phyloP scores from a whole-genome alignment of 2,888 invertebrate genomes.

The Diogma glabrata region DNA sequence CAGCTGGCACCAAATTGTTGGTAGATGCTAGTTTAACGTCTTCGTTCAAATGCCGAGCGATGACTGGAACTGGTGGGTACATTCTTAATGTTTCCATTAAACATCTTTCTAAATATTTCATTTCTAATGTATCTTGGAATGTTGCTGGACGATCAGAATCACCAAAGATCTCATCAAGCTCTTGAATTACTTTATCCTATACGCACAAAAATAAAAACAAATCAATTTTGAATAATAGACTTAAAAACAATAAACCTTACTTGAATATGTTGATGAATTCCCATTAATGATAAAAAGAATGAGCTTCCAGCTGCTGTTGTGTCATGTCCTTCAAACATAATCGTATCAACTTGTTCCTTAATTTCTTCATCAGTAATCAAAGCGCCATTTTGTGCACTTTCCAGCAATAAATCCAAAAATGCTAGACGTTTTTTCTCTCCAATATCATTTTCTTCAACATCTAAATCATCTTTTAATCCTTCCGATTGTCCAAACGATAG shows the following conservation, averaged over 20 bases:
- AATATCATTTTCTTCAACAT: conserved; percentile 64
- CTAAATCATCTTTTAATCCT: conserved; percentile 67
- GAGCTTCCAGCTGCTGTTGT: conserved; percentile 74
- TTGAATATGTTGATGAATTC: conserved; percentile 60
- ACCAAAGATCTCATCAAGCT: conserved; percentile 63
- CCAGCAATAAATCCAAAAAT: conserved; percentile 75
- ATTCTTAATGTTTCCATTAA: conserved; percentile 68
- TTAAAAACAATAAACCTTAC: conserved; percentile 13
- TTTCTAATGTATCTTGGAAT: conserved; percentile 71
- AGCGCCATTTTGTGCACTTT: conserved; percentile 61
- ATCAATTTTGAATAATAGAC: conserved; percentile 21
- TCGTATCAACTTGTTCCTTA: conserved; percentile 73
- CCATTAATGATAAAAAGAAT: conserved; percentile 68
- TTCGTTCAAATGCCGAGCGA: conserved; percentile 59
- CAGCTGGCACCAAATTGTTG: conserved; percentile 54
- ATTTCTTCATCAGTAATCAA: conserved; percentile 65
- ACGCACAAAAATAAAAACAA: conserved; percentile 20
- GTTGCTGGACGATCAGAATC: conserved; percentile 64
- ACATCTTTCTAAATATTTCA: conserved; percentile 74
- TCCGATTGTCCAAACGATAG: conserved; percentile 59
- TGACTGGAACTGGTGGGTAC: conserved; percentile 67
- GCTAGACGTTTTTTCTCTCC: conserved; percentile 75
- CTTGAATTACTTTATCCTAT: conserved; percentile 51
- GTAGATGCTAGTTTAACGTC: conserved; percentile 59
- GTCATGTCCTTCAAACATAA: conserved; percentile 81